Base-by-base conservation (phyloP, 2,888 invertebrate species). In the Biston betularia region DNA sequence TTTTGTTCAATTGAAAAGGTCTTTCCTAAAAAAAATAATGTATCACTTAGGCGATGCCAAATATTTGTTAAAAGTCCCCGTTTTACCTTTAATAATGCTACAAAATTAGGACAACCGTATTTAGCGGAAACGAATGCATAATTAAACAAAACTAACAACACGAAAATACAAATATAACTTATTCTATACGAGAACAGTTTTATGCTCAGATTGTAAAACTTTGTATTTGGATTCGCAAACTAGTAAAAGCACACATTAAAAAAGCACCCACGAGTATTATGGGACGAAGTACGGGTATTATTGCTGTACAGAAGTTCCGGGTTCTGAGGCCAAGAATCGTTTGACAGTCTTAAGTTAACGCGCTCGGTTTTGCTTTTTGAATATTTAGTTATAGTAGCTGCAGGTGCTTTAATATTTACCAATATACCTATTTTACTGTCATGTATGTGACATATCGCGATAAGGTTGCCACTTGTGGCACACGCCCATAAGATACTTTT, bases 211-310 rank as follows among this genome's bases (percentile, higher is more conserved):
- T 56, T 45, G 56, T 56, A 45, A 45, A 56, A 56, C 56, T 56
- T 56, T 45, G 56, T 34, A n/a, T 44, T 15, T 34, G 45, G 45
- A 34, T 56, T 34, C 44, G 44, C 56, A 45, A 56, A 56, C 56
- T 33, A 56, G 56, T 33, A 34, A 60, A 60, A 65, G 68, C 69
- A 73, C 35, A 4, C 7, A 7, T 74, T 73, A 71, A 73, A 69
- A 58, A 64, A 60, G 50, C 49, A 61, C 55, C 61, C 48, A 42
- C 48, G 65, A 72, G 78, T 78, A 79, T 70, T 65, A 63, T 72
- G 75, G 73, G 79, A 79, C 78, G 79, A 79, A 75, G 24, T 15
- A 14, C 11, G 4, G 8, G 38, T 53, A 38, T 53, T 45, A 33
- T 45, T 56, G 45, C 56, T 24, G 34, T 45, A n/a, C 44, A 34